A percentile compares a stretch with the other conserved stretches of the same genome.
These are phyloP conservation scores for Acrobasis repandana DNA, from an alignment of 2,888 invertebrate genomes.

Conservation along the genomic window DNA sequence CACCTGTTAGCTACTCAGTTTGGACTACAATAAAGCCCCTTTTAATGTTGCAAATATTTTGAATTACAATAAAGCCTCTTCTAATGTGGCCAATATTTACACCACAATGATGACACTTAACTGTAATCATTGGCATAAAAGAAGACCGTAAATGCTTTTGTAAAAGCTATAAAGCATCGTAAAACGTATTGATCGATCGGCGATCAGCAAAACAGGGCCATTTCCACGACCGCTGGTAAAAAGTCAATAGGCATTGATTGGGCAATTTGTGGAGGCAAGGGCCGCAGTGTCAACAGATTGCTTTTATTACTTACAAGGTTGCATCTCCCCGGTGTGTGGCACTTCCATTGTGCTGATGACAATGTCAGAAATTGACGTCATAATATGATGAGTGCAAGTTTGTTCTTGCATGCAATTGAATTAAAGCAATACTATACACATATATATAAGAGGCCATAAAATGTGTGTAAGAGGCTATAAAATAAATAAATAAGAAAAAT, in stretches of 20 bases:
- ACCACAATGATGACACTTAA: slow-evolving; percentile 2
- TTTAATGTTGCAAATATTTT: neutral
- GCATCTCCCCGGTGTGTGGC: no score
- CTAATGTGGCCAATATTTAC: neutral
- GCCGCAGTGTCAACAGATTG: slow-evolving; percentile 49
- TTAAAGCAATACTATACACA: no score
- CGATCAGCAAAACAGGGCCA: slow-evolving; percentile 11
- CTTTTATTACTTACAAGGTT: slow-evolving; percentile 47
- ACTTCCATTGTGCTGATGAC: no score
- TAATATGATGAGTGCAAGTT: no score
- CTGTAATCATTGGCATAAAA: neutral
- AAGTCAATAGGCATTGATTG: slow-evolving; percentile 25
- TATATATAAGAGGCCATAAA: no score
- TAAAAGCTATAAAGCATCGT: slow-evolving; percentile 15
- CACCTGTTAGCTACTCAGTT: no score
- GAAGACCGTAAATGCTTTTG: slow-evolving; percentile 5
- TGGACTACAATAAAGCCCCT: neutral
- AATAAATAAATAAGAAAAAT: no score
- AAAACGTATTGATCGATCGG: slow-evolving; percentile 19
- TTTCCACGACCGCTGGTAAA: slow-evolving; percentile 16
- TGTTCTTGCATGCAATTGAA: no score
- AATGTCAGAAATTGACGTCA: no score
- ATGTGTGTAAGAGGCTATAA: no score
- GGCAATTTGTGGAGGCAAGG: slow-evolving; percentile 39
- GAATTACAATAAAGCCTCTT: neutral